These are phyloP conservation scores for Motacilla alba DNA, from an alignment of 2,113 vertebrate species.

Conservation along the genomic window DNA sequence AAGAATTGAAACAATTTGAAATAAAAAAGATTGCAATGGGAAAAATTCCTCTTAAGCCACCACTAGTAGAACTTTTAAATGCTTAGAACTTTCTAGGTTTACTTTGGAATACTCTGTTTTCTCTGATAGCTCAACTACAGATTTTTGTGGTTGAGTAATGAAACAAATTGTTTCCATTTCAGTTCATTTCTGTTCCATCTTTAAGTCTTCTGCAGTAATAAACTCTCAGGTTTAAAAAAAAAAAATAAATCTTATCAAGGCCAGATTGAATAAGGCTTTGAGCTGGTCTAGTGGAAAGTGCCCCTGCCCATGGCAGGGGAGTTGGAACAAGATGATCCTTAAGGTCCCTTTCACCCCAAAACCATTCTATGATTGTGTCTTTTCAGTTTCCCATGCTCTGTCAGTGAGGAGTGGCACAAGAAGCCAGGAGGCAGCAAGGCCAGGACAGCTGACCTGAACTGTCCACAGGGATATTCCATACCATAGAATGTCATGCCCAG, in stretches of 20 bases:
- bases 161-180: neutral
- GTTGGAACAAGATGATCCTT: neutral
- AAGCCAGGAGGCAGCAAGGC: neutral
- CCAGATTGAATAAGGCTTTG: neutral
- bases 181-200: neutral
- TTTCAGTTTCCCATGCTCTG: neutral
- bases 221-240: neutral
- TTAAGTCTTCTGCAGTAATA: neutral
- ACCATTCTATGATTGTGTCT: neutral
- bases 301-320: neutral
- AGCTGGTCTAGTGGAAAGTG: neutral
- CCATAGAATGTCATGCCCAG: neutral
- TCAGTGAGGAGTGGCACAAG: neutral
- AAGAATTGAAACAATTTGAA: slow-evolving; percentile 82
- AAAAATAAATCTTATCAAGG: neutral
- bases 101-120: neutral
- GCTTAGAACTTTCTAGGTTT: slow-evolving; percentile 13
- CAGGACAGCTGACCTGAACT: neutral
- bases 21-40: slow-evolving; percentile 81
- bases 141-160: neutral
- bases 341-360: neutral
- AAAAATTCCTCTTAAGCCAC: slow-evolving; percentile 82
- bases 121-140: neutral
- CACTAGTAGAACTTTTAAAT: slow-evolving; percentile 76
- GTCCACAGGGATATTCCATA: neutral